Base-by-base conservation (phyloP, 2,888 invertebrate genomes). In the Andrena trimmerana region DNA sequence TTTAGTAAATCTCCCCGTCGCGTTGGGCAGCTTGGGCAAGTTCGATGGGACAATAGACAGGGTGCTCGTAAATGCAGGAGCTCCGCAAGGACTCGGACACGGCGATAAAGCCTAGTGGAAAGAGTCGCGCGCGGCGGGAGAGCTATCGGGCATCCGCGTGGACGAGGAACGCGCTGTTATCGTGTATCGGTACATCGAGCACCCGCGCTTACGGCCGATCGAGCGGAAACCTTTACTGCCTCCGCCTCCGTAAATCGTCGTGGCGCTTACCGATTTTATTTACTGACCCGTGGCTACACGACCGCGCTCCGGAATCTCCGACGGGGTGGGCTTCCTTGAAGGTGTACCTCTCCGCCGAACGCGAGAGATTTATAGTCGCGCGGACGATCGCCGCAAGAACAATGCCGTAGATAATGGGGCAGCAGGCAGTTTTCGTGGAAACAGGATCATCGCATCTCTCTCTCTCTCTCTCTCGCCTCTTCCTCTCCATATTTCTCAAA, bases 191-290 rank as follows among this genome's bases (percentile, higher is more conserved):
- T 90, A 89, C 90, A 88, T 90, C 90, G 89, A 90, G 89, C 92
- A 88, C 83, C 91, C 90, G 90, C 89, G 89, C 89, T 89, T 87
- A 90, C 91, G 88, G 85, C 83, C 87, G 90, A 91, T 92, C 91
- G 92, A 91, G 90, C 90, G 89, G 91, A 91, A 91, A 92, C 90
- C 90, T 90, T 90, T 89, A 91, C 90, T 88, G 87, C 89, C 83
- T 83, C 85, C 78, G 72, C 84, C 74, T 82, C 77, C 87, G 90
- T 90, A 88, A 91, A 91, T 91, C 90, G 87, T 90, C 86, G 81
- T 85, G 85, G 83, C 86, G 86, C 89, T 89, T 87, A 85, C 87
- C 88, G 88, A 91, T 91, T 90, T 91, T 90, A 90, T 90, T 90
- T 89, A 89, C 85, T 87, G 86, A 72, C 71, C 36, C 10, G 24